These are phyloP conservation scores for Sphenodon punctatus DNA, from an alignment of 2,797 vertebrate genomes.

Conservation along the genomic window DNA sequence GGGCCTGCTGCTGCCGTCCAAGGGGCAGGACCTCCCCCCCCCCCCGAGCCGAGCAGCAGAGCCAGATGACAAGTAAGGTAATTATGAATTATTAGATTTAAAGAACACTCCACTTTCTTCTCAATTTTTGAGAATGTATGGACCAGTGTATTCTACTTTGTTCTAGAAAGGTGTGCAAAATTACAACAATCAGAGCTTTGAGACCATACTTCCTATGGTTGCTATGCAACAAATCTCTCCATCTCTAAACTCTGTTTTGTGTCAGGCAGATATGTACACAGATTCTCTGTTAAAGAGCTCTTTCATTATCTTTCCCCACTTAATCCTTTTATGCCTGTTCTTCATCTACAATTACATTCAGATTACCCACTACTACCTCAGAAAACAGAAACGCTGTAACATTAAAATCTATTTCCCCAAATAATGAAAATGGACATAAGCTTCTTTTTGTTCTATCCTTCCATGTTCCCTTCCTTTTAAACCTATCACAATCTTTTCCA, in stretches of 20 bases:
- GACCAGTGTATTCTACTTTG: conserved; percentile 17
- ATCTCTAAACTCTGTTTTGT: conserved; percentile 24
- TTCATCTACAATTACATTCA: neutral
- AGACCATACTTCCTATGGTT: conserved; percentile 19
- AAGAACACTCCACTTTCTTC: neutral
- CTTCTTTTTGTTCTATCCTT: neutral
- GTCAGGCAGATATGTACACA: neutral
- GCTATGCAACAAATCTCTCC: conserved; percentile 56
- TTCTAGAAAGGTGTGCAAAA: conserved; percentile 28
- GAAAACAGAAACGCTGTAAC: neutral
- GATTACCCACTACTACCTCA: too few species aligned
- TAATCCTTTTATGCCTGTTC: neutral
- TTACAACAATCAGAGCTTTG: neutral
- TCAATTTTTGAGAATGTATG: conserved; percentile 22
- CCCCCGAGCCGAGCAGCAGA: neutral
- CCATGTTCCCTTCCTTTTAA: neutral
- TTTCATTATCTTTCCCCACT: neutral
- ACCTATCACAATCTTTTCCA: neutral
- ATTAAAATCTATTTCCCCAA: neutral
- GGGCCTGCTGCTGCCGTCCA: too few species aligned
- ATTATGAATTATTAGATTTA: conserved; percentile 13
- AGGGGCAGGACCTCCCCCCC: too few species aligned
- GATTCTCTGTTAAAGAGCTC: neutral
- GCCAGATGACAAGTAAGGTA: conserved; percentile 31
- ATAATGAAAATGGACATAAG: neutral